Base-by-base conservation (phyloP, 2,797 vertebrate genomes). In the Acipenser ruthenus region DNA sequence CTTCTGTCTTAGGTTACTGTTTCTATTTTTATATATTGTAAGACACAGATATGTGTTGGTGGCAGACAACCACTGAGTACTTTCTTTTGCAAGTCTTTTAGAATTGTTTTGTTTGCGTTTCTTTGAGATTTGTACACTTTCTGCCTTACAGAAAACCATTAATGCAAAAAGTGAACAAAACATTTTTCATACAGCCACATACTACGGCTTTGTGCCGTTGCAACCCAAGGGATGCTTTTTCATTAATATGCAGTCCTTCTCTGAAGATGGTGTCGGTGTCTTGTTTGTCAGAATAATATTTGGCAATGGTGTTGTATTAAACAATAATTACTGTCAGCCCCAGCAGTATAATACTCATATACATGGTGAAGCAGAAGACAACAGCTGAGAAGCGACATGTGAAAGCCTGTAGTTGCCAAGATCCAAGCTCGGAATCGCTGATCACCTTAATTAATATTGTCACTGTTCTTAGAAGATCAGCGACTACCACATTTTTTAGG, bases 331-430 rank as follows among this genome's bases (percentile, higher is more conserved):
- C 18, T 18, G 93, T 94, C 75, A 97, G 86, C 60, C 94, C 96
- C 0, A 99, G 91, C 70, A 98, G 82, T 0, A 90, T 51, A 66
- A 99, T 95, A 72, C 94, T 89, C 10, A 96, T 92, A 6, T 98
- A 97, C 95, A 98, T 94, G 74, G 90, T 95, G 69, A 83, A 81
- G 15, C 98, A 98, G 79, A 97, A 99, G 47, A 98, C 70, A 0
- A 96, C 94, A 0, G 89, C 93, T 0, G 94, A 93, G 75, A 91
- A 95, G 49, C 88, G 81, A 70, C 96, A 99, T 63, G 95, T 78
- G 0, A 97, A 84, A 1, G 75, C 82, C 0, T 73, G 83, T 1
- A 98, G 78, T 12, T 68, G 76, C 47, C 77, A 76, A 0, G 84
- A 79, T 0, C 87, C 95, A 0, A 95, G 65, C 0, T 79, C 86